Base-by-base conservation (phyloP, 2,113 vertebrate genomes). In the Rissa tridactyla region DNA sequence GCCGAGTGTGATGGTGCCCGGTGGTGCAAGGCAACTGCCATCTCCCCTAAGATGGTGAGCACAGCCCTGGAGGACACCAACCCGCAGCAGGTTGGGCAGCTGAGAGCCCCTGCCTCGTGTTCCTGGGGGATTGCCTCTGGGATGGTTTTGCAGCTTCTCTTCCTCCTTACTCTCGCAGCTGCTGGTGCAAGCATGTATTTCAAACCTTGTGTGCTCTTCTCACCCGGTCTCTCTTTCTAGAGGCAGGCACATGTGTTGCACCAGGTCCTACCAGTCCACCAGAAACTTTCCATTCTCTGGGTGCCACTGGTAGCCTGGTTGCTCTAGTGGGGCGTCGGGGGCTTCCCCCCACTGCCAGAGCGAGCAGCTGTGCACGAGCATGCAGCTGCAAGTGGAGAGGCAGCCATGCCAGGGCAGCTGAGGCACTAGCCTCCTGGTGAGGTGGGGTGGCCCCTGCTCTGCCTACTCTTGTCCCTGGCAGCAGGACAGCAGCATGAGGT, bases 1-100 rank as follows among this genome's bases (percentile, higher is more conserved):
- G 25, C 16, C 0, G 1, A 13, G 26, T 20, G 11, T 14, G 58
- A 8, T 17, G 19, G 20, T 51, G 40, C 32, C 23, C 0, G 0
- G 27, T 12, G 5, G 15, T 52, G 29, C 12, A 13, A 21, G 7
- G 22, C 16, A 22, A 11, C 46, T 52, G 32, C 54, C 32, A 4
- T 17, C 11, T 66, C 30, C 25, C 17, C 32, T 32, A 4, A 60
- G 26, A 32, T 30, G 32, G 32, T 38, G 9, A 62, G 38, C 38
- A 27, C 64, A 25, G 32, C 6, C 2, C 55, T 36, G 32, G 32
- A 69, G 46, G 38, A 32, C 36, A 30, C 26, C 42, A 16, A 18
- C 17, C 13, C 1, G 1, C 32, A 22, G 71, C 1, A 9, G 38
- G 38, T 18, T 49, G 42, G 42, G 30, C 40, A 54, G 15, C 55